Evolutionary conservation across 2,888 invertebrate species (phyloP).

Genomic region (Apamea epomidion): DNA sequence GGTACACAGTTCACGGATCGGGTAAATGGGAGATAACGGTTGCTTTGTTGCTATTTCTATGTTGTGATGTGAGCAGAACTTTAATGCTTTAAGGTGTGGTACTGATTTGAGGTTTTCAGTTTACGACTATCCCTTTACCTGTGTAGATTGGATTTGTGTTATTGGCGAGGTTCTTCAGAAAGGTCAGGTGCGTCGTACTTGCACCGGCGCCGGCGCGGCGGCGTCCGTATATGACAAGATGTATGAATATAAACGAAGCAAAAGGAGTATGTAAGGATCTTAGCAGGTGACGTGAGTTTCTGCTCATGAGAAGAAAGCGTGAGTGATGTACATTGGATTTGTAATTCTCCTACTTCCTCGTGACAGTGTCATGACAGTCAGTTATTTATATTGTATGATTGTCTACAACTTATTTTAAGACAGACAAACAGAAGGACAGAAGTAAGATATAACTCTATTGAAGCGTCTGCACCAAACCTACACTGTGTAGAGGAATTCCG

Average conservation of each 20-base stretch:
- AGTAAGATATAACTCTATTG: not conserved
- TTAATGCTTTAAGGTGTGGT: conserved; percentile 56
- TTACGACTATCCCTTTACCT: conserved; percentile 19
- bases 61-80: conserved; percentile 36
- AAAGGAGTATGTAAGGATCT: not conserved
- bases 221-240: not conserved
- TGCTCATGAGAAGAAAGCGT: not conserved
- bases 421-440: too few relatives aligned
- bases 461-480: not conserved
- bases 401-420: not conserved
- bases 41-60: conserved; percentile 65
- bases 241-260: not conserved
- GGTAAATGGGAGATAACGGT: conserved; percentile 71
- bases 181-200: not conserved
- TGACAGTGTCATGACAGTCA: not conserved
- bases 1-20: conserved; percentile 74
- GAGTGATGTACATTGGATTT: not conserved
- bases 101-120: conserved; percentile 19
- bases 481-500: not conserved
- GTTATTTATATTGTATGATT: not conserved
- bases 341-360: not conserved
- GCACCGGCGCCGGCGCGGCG: not conserved
- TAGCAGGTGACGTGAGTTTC: not conserved
- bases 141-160: not conserved
- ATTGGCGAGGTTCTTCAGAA: not conserved